These are phyloP conservation scores for Dromococcyx pavoninus DNA, from an alignment of 2,797 vertebrate genomes.

Conservation along the genomic window DNA sequence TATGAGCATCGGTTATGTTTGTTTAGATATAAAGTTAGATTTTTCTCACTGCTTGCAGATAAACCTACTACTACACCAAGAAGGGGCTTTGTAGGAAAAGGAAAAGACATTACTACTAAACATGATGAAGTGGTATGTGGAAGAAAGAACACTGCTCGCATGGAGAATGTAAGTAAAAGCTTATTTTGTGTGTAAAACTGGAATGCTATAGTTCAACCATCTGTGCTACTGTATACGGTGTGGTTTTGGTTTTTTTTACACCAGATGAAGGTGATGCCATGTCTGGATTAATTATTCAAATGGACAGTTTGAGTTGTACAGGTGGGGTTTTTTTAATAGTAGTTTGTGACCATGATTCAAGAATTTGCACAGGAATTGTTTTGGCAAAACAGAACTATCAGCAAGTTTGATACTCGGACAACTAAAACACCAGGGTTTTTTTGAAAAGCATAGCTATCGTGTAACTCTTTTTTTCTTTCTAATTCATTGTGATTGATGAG, in stretches of 20 bases:
- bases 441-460: neutral
- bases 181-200: neutral
- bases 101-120: slow-evolving; percentile 97
- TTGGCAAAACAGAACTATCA: neutral
- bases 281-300: neutral
- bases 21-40: neutral
- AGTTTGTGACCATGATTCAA: neutral
- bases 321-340: neutral
- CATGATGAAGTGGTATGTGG: slow-evolving; percentile 93
- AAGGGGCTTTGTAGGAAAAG: slow-evolving; percentile 91
- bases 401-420: neutral
- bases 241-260: neutral
- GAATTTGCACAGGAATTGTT: neutral
- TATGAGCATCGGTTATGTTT: neutral
- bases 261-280: neutral
- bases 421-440: neutral
- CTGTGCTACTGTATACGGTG: neutral
- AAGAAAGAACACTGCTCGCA: slow-evolving; percentile 94
- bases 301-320: neutral
- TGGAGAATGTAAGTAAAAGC: slow-evolving; percentile 89
- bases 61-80: slow-evolving; percentile 89
- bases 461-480: neutral
- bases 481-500: neutral
- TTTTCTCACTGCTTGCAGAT: slow-evolving; percentile 73
- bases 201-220: neutral